Percentiles rank a stretch among this genome's conserved stretches.
phyloP scores from a whole-genome alignment of 2,797 vertebrate species.

The Spinus olivaceus region DNA sequence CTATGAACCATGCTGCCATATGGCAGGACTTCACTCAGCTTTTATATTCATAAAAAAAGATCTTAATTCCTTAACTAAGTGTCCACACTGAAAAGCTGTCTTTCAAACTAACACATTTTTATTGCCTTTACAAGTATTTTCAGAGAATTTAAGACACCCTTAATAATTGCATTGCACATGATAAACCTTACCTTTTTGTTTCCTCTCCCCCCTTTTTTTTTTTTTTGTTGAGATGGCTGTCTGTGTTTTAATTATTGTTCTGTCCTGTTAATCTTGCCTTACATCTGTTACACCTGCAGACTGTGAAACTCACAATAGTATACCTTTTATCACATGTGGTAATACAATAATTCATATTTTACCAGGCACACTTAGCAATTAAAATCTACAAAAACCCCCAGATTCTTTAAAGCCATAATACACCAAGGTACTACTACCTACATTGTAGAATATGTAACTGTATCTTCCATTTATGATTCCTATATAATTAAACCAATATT shows the following conservation, averaged over 20 bases:
- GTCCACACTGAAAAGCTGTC: slow-evolving; percentile 57
- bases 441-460: neutral
- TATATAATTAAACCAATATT: slow-evolving; percentile 64
- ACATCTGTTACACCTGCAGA: slow-evolving; percentile 74
- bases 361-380: slow-evolving; percentile 68
- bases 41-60: slow-evolving; percentile 60
- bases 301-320: slow-evolving; percentile 46
- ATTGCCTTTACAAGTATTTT: slow-evolving; percentile 71
- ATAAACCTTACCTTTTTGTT: slow-evolving; percentile 7
- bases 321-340: slow-evolving; percentile 68
- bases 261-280: slow-evolving; percentile 74
- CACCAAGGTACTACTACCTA: slow-evolving; percentile 40
- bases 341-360: slow-evolving; percentile 75
- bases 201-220: neutral
- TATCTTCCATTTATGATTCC: slow-evolving; percentile 46
- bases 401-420: slow-evolving; percentile 61
- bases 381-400: slow-evolving; percentile 38
- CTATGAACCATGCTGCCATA: slow-evolving; percentile 58
- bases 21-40: slow-evolving; percentile 64
- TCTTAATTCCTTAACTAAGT: slow-evolving; percentile 54
- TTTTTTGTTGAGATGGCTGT: slow-evolving; percentile 52
- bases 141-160: slow-evolving; percentile 66
- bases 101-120: slow-evolving; percentile 62
- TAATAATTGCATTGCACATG: slow-evolving; percentile 62
- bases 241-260: slow-evolving; percentile 75